Evolutionary conservation across 2,797 vertebrate species (phyloP), one percentile per base, ranked within the genome.

Genomic region (Mallotus villosus): DNA sequence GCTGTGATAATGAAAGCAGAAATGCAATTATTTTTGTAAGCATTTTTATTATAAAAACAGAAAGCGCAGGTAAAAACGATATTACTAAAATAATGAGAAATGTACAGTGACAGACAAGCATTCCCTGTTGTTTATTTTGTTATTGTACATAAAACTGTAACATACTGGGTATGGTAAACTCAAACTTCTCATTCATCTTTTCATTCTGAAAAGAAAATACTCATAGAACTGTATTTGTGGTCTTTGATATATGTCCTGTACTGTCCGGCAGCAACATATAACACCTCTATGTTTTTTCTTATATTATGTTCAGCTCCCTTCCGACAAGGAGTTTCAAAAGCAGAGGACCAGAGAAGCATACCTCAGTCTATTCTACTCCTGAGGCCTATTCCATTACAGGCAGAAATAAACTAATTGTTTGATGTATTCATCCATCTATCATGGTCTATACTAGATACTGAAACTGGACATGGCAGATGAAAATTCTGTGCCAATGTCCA

Each of bases 341-440:
- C 86, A 91, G 9, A 93, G 86, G 70, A 88, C 84, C 78, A 88
- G 90, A 25, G n/a, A 93, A 72, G 95, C 95, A 29, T 95, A 96
- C 82, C 85, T 97, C 78, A 91, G 88, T 53, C 66, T 94, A 14
- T 92, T 85, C 78, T 87, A 91, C 41, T 49, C 58, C 51, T 92
- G 84, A 67, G 1, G 17, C 59, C 0, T 53, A 22, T 29, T 46
- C 46, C 17, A 7, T 57, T 37, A 58, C 11, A 27, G 59, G 8
- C 34, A 60, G 41, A 32, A 49, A 73, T 59, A 64, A 37, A 32
- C 27, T 19, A 14, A 21, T 11, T 68, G 37, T 32, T 63, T 7
- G 25, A 24, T 55, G 16, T 51, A 46, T 6, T 16, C 41, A 49
- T 5, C 9, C n/a, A 49, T 67, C 24, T 67, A 24, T 53, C 49